Evolutionary conservation across 2,888 invertebrate genomes (phyloP).

Genomic region (Habroteleia sp.): DNA sequence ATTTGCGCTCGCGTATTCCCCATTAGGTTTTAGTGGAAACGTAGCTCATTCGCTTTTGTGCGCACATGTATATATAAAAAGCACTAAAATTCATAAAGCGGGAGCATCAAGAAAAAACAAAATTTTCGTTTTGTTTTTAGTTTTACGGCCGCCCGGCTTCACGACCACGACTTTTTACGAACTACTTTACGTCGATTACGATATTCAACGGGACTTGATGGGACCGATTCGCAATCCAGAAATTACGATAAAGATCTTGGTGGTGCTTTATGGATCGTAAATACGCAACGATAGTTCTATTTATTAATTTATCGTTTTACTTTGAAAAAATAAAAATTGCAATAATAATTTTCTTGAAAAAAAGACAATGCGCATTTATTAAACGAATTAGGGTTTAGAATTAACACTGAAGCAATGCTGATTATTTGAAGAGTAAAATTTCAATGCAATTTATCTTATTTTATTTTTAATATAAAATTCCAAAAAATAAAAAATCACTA

Average conservation of each 20-base stretch:
- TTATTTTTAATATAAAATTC: no score
- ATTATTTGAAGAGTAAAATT: no score
- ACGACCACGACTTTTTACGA: slow-evolving; percentile 16
- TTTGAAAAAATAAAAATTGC: no score
- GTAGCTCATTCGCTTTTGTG: slow-evolving; percentile 31
- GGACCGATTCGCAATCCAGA: background rate
- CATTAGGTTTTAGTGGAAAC: slow-evolving; percentile 65
- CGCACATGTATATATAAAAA: slow-evolving; percentile 34
- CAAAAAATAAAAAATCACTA: no score
- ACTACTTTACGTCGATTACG: slow-evolving; percentile 27
- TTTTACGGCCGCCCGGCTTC: slow-evolving; percentile 19
- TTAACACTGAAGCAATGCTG: no score
- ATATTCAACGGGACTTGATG: slow-evolving; percentile 17
- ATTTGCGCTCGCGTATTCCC: slow-evolving; percentile 63
- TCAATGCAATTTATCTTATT: no score
- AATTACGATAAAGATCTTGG: slow-evolving; percentile 5
- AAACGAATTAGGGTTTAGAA: no score
- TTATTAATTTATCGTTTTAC: no score
- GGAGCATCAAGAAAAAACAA: slow-evolving; percentile 10
- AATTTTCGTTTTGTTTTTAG: slow-evolving; percentile 10
- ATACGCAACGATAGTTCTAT: no score
- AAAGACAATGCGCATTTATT: no score
- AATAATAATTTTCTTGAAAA: no score
- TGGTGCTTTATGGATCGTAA: no score
- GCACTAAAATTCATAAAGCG: slow-evolving; percentile 43